phyloP scores from a whole-genome alignment of 2,797 vertebrate genomes.

The Esox lucius region DNA sequence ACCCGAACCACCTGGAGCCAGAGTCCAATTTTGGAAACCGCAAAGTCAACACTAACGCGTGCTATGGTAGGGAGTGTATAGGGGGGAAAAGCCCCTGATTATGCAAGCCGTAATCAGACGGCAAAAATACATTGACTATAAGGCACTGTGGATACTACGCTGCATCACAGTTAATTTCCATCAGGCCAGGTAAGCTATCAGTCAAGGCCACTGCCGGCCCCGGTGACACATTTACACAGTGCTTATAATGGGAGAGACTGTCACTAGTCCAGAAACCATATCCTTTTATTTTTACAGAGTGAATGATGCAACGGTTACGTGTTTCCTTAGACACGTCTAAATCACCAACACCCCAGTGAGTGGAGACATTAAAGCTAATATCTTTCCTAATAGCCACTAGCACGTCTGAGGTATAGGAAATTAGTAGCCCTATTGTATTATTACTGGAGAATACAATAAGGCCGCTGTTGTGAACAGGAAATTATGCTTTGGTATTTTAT shows the following conservation, averaged over 20 bases:
- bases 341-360: slow-evolving; percentile 61
- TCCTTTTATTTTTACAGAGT: slow-evolving; percentile 70
- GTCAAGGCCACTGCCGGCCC: slow-evolving; percentile 37
- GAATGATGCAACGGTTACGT: slow-evolving; percentile 51
- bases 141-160: slow-evolving; percentile 72
- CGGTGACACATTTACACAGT: slow-evolving; percentile 69
- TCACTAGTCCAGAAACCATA: slow-evolving; percentile 68
- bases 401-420: slow-evolving; percentile 34
- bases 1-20: slow-evolving; percentile 87
- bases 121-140: slow-evolving; percentile 85
- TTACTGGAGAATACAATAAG: slow-evolving; percentile 32
- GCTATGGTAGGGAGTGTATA: slow-evolving; percentile 73
- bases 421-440: slow-evolving; percentile 25
- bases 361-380: slow-evolving; percentile 64
- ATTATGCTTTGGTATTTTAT: slow-evolving; percentile 23
- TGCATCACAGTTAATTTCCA: slow-evolving; percentile 71
- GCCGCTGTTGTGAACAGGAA: slow-evolving; percentile 38
- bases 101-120: slow-evolving; percentile 83
- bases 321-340: slow-evolving; percentile 61
- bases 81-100: slow-evolving; percentile 81
- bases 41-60: slow-evolving; percentile 93
- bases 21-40: slow-evolving; percentile 94
- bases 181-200: slow-evolving; percentile 68
- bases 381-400: slow-evolving; percentile 39
- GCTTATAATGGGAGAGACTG: slow-evolving; percentile 62